These are phyloP conservation scores for Archips xylosteana DNA, from an alignment of 2,888 invertebrate genomes.

Conservation along the genomic window DNA sequence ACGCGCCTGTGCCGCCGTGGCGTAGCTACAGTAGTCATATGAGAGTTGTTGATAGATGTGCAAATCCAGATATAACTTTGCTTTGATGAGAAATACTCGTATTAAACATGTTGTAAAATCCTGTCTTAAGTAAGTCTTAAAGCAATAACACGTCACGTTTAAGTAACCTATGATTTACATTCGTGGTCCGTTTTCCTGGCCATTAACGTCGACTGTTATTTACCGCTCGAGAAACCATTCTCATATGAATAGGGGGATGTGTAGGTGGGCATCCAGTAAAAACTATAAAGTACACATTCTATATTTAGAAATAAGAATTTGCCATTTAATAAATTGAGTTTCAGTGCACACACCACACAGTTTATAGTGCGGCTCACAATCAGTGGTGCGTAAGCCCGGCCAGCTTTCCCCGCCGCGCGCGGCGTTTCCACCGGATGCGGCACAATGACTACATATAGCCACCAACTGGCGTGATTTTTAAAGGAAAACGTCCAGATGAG, in stretches of 20 bases:
- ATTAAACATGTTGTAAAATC: slow-evolving; percentile 4
- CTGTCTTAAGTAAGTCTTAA: slow-evolving; percentile 5
- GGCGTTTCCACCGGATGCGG: slow-evolving; percentile 71
- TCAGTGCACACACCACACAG: background rate
- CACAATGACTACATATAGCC: slow-evolving; percentile 68
- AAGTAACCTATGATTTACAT: slow-evolving; percentile 9
- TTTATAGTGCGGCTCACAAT: background rate
- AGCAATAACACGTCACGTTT: slow-evolving; percentile 7
- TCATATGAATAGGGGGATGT: background rate
- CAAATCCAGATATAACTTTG: slow-evolving; percentile 43
- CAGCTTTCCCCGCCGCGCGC: slow-evolving; percentile 28
- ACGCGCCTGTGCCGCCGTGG: background rate
- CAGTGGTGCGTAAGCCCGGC: background rate
- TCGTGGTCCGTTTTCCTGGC: slow-evolving; percentile 2
- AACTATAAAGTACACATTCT: background rate
- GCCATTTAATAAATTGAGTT: background rate
- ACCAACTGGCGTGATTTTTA: slow-evolving; percentile 80
- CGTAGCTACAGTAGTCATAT: background rate
- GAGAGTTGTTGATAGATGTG: slow-evolving; percentile 63
- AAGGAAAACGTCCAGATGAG: slow-evolving; percentile 84
- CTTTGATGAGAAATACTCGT: background rate
- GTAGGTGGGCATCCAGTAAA: background rate
- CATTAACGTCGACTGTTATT: slow-evolving; percentile 1
- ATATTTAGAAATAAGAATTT: background rate
- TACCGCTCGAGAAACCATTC: background rate